phyloP scores from a whole-genome alignment of 1,140 invertebrate species.

The Drosophila eugracilis region DNA sequence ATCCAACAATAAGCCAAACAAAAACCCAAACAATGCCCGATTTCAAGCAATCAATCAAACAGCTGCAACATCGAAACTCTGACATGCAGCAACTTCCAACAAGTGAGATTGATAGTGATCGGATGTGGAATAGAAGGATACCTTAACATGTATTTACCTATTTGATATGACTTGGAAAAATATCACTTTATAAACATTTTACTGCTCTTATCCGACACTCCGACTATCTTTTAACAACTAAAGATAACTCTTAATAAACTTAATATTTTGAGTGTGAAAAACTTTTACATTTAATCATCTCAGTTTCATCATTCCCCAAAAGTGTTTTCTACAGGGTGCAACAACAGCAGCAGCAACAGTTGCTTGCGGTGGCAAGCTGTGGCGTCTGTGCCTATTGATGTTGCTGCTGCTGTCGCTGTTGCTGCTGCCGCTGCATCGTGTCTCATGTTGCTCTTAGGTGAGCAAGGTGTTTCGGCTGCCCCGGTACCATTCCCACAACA shows the following conservation, averaged over 20 bases:
- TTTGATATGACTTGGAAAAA: too few species aligned
- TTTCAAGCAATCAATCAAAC: conserved; percentile 83
- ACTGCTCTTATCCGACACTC: too few species aligned
- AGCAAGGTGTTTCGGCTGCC: conserved; percentile 55
- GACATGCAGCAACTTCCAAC: conserved; percentile 72
- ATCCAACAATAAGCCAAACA: conserved; percentile 34
- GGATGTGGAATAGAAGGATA: not conserved
- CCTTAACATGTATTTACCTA: not conserved
- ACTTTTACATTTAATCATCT: too few species aligned
- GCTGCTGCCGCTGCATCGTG: conserved; percentile 40
- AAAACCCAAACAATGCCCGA: conserved; percentile 63
- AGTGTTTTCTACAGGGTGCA: not conserved
- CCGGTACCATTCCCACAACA: conserved; percentile 24
- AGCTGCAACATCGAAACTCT: conserved; percentile 72
- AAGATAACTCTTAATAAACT: too few species aligned
- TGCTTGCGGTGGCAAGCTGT: conserved; percentile 71
- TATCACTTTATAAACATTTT: too few species aligned
- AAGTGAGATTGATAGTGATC: conserved; percentile 22
- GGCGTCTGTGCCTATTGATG: conserved; percentile 68
- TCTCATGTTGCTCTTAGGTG: conserved; percentile 56
- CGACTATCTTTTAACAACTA: too few species aligned
- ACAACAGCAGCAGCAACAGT: conserved; percentile 72
- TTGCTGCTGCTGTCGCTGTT: conserved; percentile 28
- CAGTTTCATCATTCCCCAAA: not conserved
- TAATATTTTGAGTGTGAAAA: too few species aligned